Conservation (phyloP, 2,888 invertebrate species). For the Leptopilina syphax region DNA sequence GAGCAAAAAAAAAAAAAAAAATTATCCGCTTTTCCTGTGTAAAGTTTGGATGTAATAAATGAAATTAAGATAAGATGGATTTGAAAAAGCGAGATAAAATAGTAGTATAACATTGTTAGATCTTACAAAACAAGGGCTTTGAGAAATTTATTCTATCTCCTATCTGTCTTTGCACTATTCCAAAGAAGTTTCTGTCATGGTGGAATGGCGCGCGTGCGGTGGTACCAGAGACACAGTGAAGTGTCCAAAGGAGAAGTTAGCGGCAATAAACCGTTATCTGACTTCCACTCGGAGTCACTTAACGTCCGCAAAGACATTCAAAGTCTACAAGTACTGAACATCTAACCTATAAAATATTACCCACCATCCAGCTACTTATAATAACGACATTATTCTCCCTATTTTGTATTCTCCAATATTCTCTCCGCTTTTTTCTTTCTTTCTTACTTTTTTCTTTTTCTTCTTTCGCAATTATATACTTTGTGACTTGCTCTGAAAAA, state of each 20-base stretch:
- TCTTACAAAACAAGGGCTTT: slow-evolving; percentile 2
- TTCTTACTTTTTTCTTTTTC: no score
- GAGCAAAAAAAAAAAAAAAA: background rate
- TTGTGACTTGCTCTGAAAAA: no score
- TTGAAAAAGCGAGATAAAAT: slow-evolving; percentile 11
- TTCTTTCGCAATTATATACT: no score
- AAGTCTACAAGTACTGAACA: slow-evolving; percentile 43
- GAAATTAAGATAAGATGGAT: slow-evolving; percentile 17
- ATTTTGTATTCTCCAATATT: background rate
- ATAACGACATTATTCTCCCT: slow-evolving; percentile 66
- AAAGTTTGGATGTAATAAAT: background rate
- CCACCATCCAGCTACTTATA: slow-evolving; percentile 68
- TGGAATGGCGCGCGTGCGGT: slow-evolving; percentile 14
- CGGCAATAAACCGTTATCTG: slow-evolving; percentile 63
- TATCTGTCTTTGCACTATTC: slow-evolving; percentile 16
- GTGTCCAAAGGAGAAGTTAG: slow-evolving; percentile 51
- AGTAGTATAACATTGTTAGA: background rate
- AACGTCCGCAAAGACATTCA: slow-evolving; percentile 64
- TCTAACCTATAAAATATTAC: slow-evolving; percentile 65
- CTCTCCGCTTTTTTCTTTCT: no score
- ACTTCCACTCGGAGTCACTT: slow-evolving; percentile 74
- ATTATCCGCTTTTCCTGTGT: background rate
- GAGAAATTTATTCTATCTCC: slow-evolving; percentile 30
- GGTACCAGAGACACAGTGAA: slow-evolving; percentile 30
- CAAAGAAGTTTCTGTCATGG: slow-evolving; percentile 28